Conservation (phyloP, 2,797 vertebrate genomes). For the Lerista edwardsae region DNA sequence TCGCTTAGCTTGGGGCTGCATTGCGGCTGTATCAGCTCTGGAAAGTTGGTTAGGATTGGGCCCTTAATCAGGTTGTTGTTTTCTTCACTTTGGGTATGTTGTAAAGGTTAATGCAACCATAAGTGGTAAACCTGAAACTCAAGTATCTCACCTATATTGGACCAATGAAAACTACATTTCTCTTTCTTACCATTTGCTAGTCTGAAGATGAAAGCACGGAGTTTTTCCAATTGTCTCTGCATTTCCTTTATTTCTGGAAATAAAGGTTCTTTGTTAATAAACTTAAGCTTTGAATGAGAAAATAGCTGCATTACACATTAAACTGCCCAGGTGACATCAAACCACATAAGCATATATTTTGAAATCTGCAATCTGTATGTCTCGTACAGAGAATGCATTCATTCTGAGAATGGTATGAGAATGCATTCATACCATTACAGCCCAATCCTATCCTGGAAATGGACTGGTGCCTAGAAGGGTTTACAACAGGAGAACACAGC, state of each 20-base stretch:
- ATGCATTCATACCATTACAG: too few relatives aligned
- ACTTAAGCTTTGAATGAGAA: slow-evolving; percentile 17
- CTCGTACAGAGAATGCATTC: too few relatives aligned
- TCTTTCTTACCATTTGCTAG: slow-evolving; percentile 15
- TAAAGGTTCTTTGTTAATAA: neutral
- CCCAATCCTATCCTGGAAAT: too few relatives aligned
- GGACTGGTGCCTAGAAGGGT: too few relatives aligned
- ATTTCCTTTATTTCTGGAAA: neutral
- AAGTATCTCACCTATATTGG: neutral
- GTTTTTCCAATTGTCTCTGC: neutral
- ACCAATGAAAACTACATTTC: too few relatives aligned
- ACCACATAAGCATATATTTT: neutral
- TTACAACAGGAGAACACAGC: too few relatives aligned
- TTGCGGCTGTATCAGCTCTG: too few relatives aligned
- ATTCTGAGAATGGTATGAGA: too few relatives aligned
- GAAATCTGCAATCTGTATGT: neutral
- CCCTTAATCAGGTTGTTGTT: too few relatives aligned
- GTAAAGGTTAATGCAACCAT: too few relatives aligned
- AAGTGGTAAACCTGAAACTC: neutral
- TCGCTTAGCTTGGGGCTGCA: too few relatives aligned
- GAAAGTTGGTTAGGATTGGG: too few relatives aligned
- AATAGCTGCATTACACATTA: neutral
- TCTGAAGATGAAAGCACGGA: neutral
- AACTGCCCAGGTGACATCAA: neutral
- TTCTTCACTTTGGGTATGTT: neutral